Evolutionary conservation across 2,797 vertebrate genomes (phyloP).

Genomic region (Helarctos malayanus): DNA sequence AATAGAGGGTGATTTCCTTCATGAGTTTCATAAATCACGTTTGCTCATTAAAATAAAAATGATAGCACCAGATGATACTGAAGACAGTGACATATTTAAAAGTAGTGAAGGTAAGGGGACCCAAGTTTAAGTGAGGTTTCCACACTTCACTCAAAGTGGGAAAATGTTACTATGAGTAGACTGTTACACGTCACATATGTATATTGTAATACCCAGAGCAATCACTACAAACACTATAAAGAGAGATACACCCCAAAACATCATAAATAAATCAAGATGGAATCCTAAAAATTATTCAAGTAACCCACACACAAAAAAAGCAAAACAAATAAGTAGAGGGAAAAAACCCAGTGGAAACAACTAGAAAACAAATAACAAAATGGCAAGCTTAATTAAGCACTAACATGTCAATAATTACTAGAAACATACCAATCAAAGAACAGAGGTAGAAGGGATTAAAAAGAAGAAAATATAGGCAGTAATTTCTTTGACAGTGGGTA

Average conservation of each 20-base stretch:
- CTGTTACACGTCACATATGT: not conserved
- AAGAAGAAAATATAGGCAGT: not conserved
- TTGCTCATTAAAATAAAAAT: slow-evolving; percentile 56
- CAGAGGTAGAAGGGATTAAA: not conserved
- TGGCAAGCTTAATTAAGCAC: not conserved
- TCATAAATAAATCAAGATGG: slow-evolving; percentile 25
- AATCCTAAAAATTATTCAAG: slow-evolving; percentile 2
- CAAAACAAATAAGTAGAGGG: slow-evolving; percentile 10
- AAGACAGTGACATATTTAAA: slow-evolving; percentile 67
- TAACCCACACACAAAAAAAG: not conserved
- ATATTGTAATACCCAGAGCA: not conserved
- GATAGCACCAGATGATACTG: slow-evolving; percentile 17
- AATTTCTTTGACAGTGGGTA: not conserved
- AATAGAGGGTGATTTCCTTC: not conserved
- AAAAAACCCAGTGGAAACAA: not conserved
- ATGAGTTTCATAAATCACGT: not conserved
- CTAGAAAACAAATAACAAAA: slow-evolving; percentile 40
- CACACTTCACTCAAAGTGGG: slow-evolving; percentile 18
- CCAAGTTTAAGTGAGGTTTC: slow-evolving; percentile 37
- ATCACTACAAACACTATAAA: not conserved
- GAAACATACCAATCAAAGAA: not conserved
- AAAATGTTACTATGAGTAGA: slow-evolving; percentile 52
- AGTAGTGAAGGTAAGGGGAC: not conserved
- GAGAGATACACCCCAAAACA: not conserved
- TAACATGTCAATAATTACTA: not conserved